Evolutionary conservation across 64 coral and sea anemone species (phyloP), one percentile per base, ranked within the genome.

Genomic region (Montipora capricornis): DNA sequence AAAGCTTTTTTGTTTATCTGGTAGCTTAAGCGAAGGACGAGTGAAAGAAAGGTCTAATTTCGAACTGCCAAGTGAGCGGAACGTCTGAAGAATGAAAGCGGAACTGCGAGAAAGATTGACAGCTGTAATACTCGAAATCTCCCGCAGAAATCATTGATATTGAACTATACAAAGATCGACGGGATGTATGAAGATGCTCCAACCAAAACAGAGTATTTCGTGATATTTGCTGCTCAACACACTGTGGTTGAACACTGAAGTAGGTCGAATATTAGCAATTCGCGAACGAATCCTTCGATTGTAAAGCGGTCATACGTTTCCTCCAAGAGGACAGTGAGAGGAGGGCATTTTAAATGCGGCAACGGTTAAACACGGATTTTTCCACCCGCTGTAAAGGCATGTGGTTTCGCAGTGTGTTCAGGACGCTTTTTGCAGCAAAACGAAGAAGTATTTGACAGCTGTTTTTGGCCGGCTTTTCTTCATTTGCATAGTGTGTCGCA

Each of bases 101-200:
- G 67, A 70, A 50, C 82, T 19, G 5, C 8, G 8, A 50, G 61
- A 11, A 50, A 67, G 1, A 73, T 71, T 86, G 82, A 86, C 82
- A 86, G 82, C 64, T 86, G 64, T 17, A 48, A 69, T 66, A 86
- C 44, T 8, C 67, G 47, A 86, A 86, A 86, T 86, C 82, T 13
- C 82, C 82, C 82, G 82, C 82, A 71, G 64, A 86, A 86, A n/a
- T 70, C 64, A 50, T 50, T 86, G 82, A 86, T 71, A 86, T 86
- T 71, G 64, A 44, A 86, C 66, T 49, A 50, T 70, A 86, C 37
- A 86, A 9, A 5, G 47, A 71, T 69, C 82, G 19, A 86, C 62
- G 62, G 62, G 64, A 48, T 19, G 66, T 6, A 86, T 11, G 44
- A 86, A 49, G 82, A 86, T 49, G 66, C 4, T 8, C 66, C 82